phyloP scores from a whole-genome alignment of 2,113 vertebrate genomes.

The Tyto alba region DNA sequence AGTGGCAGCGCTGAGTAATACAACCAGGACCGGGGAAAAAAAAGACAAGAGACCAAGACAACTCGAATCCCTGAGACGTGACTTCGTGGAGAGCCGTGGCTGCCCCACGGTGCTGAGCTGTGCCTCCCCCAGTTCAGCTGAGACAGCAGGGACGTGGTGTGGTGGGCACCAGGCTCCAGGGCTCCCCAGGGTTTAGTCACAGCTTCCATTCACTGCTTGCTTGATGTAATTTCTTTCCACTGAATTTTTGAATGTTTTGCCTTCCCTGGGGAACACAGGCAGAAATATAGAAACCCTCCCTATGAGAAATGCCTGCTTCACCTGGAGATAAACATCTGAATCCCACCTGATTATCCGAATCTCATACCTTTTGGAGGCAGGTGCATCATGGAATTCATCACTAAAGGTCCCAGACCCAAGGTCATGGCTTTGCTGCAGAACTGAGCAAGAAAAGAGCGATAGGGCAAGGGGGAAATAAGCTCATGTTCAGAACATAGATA shows the following conservation, averaged over 20 bases:
- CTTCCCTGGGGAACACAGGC: no score
- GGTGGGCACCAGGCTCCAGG: not conserved
- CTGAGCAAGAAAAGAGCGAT: not conserved
- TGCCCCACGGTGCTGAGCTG: rapidly evolving
- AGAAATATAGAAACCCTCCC: not conserved
- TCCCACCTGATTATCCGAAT: not conserved
- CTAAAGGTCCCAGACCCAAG: not conserved
- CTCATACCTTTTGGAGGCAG: not conserved
- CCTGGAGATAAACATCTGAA: not conserved
- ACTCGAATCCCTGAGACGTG: rapidly evolving
- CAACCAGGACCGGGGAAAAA: not conserved
- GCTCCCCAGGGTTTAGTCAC: not conserved
- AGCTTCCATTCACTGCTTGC: not conserved
- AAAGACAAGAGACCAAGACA: not conserved
- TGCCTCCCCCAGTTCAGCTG: not conserved
- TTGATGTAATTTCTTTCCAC: not conserved
- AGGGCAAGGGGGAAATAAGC: not conserved
- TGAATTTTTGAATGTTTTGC: not conserved
- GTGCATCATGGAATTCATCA: not conserved
- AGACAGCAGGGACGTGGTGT: not conserved
- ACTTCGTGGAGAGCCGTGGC: rapidly evolving
- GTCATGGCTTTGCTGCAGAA: not conserved
- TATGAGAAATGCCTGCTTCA: not conserved
- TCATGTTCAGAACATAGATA: not conserved
- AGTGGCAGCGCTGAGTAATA: not conserved